These are phyloP conservation scores for Drosophila guanche DNA, from an alignment of 1,140 invertebrate species.

Conservation along the genomic window DNA sequence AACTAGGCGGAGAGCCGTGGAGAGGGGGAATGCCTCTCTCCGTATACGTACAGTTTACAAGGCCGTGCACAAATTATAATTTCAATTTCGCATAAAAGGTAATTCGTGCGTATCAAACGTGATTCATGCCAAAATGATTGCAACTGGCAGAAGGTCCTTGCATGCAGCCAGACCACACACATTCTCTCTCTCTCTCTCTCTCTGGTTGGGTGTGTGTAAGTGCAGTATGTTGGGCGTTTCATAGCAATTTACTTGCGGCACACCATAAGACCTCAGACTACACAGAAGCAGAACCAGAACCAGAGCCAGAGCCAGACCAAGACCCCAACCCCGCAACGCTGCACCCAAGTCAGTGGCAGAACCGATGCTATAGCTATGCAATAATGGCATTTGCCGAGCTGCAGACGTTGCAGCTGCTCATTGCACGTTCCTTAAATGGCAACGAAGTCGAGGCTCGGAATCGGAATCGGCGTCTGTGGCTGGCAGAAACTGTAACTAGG, in stretches of 20 bases:
- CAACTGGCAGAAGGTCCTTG: constrained; percentile 66
- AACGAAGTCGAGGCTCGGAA: constrained; percentile 12
- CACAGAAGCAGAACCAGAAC: constrained; percentile 21
- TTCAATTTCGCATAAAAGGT: constrained; percentile 83
- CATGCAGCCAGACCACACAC: constrained; percentile 37
- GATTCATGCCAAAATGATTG: constrained; percentile 80
- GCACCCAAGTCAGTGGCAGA: not conserved
- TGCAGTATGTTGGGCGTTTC: constrained; percentile 60
- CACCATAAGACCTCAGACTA: constrained; percentile 45
- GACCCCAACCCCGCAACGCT: too few relatives aligned
- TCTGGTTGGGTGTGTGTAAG: constrained; percentile 14
- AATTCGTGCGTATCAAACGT: constrained; percentile 83
- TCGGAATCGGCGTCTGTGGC: constrained; percentile 23
- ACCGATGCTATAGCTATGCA: constrained; percentile 46
- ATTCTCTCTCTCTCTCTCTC: constrained; percentile 1
- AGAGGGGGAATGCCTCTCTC: not conserved
- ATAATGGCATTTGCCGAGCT: constrained; percentile 63
- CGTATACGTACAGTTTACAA: constrained; percentile 55
- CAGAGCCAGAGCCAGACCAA: not conserved
- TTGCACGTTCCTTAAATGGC: constrained; percentile 60
- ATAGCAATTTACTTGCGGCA: constrained; percentile 78
- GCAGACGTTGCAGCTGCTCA: constrained; percentile 59
- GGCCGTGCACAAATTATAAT: constrained; percentile 81
- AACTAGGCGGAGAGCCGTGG: not conserved
- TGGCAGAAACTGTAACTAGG: constrained; percentile 63